These are phyloP conservation scores for Noctua comes DNA, from an alignment of 2,888 invertebrate genomes.

Conservation along the genomic window DNA sequence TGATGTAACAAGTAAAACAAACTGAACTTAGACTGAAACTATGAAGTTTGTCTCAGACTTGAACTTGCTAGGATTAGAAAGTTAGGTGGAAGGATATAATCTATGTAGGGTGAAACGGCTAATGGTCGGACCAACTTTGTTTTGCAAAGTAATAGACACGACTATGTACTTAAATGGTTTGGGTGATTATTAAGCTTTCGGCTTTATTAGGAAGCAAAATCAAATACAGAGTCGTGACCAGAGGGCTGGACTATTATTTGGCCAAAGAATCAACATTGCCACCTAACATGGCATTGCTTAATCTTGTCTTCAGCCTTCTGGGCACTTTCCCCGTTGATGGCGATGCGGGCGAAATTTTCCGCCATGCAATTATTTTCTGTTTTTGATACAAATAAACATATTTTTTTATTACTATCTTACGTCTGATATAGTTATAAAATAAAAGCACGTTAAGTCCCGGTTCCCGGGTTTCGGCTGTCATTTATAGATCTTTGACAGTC, in stretches of 20 bases:
- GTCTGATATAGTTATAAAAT: no score
- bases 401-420: no score
- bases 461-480: no score
- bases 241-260: neutral
- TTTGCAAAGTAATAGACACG: conserved; percentile 7
- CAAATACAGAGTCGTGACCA: neutral
- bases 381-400: no score
- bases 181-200: neutral
- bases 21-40: conserved; percentile 48
- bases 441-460: no score
- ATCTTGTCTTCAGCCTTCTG: no score
- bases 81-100: conserved; percentile 39
- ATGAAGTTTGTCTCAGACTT: conserved; percentile 50
- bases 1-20: conserved; percentile 49
- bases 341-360: no score
- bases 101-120: conserved; percentile 28
- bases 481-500: no score
- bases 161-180: conserved; percentile 7
- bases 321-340: no score
- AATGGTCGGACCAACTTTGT: conserved; percentile 37
- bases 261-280: neutral
- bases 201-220: neutral
- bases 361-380: no score
- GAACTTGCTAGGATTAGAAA: conserved; percentile 47
- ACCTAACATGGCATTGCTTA: no score